These are phyloP conservation scores for Orgyia antiqua DNA, from an alignment of 2,888 invertebrate species.

Conservation along the genomic window DNA sequence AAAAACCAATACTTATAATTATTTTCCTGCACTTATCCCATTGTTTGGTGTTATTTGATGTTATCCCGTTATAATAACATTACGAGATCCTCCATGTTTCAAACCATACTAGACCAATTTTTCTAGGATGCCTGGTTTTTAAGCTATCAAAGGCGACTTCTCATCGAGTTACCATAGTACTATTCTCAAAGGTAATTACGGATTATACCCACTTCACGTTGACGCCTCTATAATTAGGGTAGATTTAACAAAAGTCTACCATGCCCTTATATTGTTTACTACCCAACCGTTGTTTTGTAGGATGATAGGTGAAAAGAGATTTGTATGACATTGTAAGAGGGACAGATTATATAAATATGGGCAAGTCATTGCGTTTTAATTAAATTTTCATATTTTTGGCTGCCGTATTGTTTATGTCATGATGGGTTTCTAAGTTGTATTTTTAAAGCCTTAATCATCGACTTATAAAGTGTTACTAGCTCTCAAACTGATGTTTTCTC, in stretches of 20 bases:
- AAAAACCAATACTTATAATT: no score
- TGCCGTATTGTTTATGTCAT: no score
- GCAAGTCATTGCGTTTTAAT: constrained; percentile 5
- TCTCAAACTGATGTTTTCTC: no score
- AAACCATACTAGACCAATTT: no score
- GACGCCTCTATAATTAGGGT: constrained; percentile 52
- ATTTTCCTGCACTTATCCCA: no score
- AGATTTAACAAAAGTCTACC: constrained; percentile 17
- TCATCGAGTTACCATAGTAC: constrained; percentile 28
- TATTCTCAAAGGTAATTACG: constrained; percentile 32
- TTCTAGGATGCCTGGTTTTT: no score
- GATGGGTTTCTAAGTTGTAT: no score
- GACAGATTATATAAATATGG: constrained; percentile 4
- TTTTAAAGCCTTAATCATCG: no score
- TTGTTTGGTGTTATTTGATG: no score
- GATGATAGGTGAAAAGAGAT: constrained; percentile 7
- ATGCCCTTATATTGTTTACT: constrained; percentile 12
- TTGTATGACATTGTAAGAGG: constrained; percentile 5
- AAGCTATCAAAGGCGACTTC: not conserved
- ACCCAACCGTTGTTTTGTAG: constrained; percentile 2
- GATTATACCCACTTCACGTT: constrained; percentile 56
- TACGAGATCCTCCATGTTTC: no score
- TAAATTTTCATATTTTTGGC: constrained; percentile 5
- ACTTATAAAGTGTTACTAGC: no score
- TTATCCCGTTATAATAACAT: no score